Evolutionary conservation across 2,113 vertebrate species (phyloP).

Genomic region (Epinephelus moara): DNA sequence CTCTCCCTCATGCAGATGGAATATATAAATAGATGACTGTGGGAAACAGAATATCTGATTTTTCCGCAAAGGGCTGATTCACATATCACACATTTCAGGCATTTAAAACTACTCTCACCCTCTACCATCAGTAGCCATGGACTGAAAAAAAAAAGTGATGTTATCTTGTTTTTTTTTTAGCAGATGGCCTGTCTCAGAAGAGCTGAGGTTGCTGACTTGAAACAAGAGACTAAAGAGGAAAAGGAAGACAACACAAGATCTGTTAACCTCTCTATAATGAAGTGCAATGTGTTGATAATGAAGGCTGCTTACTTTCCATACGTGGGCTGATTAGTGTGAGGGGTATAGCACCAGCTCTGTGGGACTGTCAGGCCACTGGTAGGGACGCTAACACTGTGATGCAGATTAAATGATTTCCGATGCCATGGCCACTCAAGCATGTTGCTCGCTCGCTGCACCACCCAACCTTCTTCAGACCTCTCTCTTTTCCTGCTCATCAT

Average conservation of each 20-base stretch:
- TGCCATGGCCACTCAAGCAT: constrained; percentile 67
- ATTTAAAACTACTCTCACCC: constrained; percentile 23
- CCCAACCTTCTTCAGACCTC: constrained; percentile 27
- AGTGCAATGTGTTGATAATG: constrained; percentile 51
- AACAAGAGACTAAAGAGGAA: constrained; percentile 28
- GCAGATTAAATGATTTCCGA: constrained; percentile 84
- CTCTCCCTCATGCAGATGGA: constrained; percentile 67
- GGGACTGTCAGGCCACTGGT: constrained; percentile 63
- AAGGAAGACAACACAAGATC: neutral
- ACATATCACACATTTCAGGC: constrained; percentile 62
- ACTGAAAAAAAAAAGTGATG: constrained; percentile 55
- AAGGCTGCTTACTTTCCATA: constrained; percentile 19
- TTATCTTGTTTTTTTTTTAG: constrained; percentile 58
- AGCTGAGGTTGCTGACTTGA: constrained; percentile 59
- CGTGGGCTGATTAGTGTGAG: constrained; percentile 51
- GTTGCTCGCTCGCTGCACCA: constrained; percentile 39
- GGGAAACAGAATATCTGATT: constrained; percentile 79
- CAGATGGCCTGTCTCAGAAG: constrained; percentile 66
- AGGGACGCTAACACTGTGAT: constrained; percentile 76
- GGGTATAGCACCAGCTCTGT: constrained; percentile 47
- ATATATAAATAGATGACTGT: constrained; percentile 82
- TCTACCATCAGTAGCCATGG: constrained; percentile 37
- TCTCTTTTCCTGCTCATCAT: constrained; percentile 38
- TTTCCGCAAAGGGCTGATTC: constrained; percentile 64
- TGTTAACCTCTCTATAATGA: constrained; percentile 23